Evolutionary conservation across 1,140 invertebrate genomes (phyloP), one percentile per base, ranked within the genome.

Genomic region (Nilaparvata lugens): DNA sequence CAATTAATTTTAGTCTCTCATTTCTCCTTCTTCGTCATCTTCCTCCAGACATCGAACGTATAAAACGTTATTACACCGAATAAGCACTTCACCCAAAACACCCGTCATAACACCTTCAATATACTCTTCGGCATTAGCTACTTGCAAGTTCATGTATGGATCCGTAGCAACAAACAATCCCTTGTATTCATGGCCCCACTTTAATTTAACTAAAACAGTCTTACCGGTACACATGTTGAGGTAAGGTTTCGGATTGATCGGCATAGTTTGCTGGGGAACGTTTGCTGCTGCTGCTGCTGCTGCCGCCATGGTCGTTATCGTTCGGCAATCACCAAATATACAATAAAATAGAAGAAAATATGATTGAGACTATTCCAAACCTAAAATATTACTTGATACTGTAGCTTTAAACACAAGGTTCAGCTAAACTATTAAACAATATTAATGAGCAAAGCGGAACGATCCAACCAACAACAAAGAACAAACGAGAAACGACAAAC

Each of bases 171-270:
- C 95, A 21, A 99, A 75, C 65, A 93, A 90, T 7, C 97, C 97
- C 83, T 97, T 97, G 74, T 99, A 99, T 77, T 99, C 97, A 74
- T 98, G 96, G 28, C 97, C 97, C 97, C 97, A 99, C 75, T 99
- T 99, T 45, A 99, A 78, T 80, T 99, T 99, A 1, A 98, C 93
- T 70, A 98, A 85, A 13, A 99, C 93, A 42, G 93, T 85, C 79
- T 99, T 99, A 23, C 97, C 97, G 1, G 95, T 98, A 14, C 99
- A 80, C 70, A 89, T 89, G 79, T 99, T 99, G 23, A 99, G 78
- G 76, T 98, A 99, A 62, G 97, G 97, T 82, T 99, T 99, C 3
- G 97, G 97, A 76, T 99, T 99, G 68, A 99, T 89, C 68, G 96
- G 96, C 86, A 97, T 92, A 75, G 90, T 83, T n/a, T n/a, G n/a